Conservation (phyloP, 2,113 vertebrate genomes). For the Rhagologus leucostigma region DNA sequence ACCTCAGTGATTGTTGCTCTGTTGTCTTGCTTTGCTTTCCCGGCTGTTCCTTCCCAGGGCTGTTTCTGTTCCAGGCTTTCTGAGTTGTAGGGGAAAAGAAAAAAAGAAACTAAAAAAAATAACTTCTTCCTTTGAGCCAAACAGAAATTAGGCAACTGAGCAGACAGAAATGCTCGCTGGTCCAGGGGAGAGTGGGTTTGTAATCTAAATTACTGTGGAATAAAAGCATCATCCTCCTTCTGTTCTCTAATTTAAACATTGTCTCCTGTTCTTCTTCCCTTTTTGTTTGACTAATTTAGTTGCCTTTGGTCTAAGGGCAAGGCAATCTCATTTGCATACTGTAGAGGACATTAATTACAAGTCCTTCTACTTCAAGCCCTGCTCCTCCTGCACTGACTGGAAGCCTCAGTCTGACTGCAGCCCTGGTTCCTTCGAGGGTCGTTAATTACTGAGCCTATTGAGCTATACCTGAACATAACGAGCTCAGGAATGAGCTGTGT, state of each 20-base stretch:
- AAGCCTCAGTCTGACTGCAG: not conserved
- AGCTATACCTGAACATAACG: not conserved
- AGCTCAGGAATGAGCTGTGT: not conserved
- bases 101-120: not conserved
- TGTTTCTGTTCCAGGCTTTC: not conserved
- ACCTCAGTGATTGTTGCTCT: not conserved
- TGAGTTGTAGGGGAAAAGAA: not conserved
- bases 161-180: not conserved
- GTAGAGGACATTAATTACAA: not conserved
- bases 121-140: not conserved
- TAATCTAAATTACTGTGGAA: not conserved
- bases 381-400: not conserved
- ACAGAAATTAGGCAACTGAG: not conserved
- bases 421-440: not conserved
- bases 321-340: not conserved
- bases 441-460: not conserved
- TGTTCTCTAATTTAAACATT: conserved; percentile 6
- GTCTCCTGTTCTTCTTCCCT: not conserved
- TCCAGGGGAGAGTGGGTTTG: not conserved
- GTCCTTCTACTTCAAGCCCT: not conserved
- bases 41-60: not conserved
- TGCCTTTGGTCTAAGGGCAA: conserved; percentile 1
- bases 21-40: not conserved
- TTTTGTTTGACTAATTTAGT: not conserved
- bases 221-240: not conserved